Evolutionary conservation across 1,140 invertebrate species (phyloP).

Genomic region (Colletes gigas): DNA sequence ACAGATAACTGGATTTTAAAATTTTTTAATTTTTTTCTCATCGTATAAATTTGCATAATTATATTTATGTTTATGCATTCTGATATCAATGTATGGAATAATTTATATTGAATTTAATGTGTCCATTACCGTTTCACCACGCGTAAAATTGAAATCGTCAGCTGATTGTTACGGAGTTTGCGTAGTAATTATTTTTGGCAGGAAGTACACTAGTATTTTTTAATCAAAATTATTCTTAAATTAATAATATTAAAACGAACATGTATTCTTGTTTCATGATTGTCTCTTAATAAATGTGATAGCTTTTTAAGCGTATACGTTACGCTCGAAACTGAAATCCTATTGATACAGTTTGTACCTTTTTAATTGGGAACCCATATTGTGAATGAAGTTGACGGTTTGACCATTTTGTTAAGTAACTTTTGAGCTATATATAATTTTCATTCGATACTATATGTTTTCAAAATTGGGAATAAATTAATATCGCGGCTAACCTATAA

Average conservation of each 20-base stretch:
- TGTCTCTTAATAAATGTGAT: not conserved
- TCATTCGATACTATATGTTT: not conserved
- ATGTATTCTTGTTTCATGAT: no score
- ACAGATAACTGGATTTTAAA: no score
- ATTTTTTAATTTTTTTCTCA: no score
- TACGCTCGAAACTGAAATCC: not conserved
- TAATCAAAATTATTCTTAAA: not conserved
- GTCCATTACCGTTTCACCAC: not conserved
- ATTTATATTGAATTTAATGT: not conserved
- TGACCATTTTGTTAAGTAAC: not conserved
- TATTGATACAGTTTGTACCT: not conserved
- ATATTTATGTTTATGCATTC: no score
- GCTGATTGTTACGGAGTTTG: conserved; percentile 3
- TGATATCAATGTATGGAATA: no score
- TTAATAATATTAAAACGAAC: not conserved
- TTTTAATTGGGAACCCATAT: not conserved
- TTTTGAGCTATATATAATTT: not conserved
- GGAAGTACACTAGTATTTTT: conserved; percentile 2
- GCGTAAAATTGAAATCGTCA: conserved; percentile 2
- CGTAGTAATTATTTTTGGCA: not conserved
- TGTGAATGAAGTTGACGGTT: not conserved
- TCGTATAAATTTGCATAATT: not conserved
- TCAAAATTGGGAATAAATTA: not conserved
- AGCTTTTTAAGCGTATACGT: not conserved
- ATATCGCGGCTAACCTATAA: not conserved